phyloP scores from a whole-genome alignment of 2,797 vertebrate species.

The Loris lydekkerianus region DNA sequence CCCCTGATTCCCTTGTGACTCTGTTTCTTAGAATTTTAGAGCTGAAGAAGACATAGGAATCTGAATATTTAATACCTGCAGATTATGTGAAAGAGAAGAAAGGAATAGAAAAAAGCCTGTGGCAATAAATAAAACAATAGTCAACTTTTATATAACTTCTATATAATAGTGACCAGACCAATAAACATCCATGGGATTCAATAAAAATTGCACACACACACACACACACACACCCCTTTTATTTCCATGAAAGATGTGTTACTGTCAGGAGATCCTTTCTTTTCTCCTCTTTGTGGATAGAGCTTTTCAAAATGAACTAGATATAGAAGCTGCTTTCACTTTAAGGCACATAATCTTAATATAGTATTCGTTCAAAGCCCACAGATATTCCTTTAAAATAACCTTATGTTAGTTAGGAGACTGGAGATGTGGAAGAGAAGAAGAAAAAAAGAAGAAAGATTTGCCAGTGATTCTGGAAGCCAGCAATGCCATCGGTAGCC shows the following conservation, averaged over 20 bases:
- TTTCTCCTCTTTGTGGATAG: constrained; percentile 33
- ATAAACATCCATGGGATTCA: constrained; percentile 40
- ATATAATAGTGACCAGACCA: constrained; percentile 43
- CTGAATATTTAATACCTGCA: constrained; percentile 18
- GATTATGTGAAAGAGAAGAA: background rate
- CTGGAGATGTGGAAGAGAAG: background rate
- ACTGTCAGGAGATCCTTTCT: background rate
- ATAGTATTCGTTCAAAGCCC: constrained; percentile 35
- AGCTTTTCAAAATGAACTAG: constrained; percentile 65
- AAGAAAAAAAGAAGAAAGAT: background rate
- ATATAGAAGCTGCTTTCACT: constrained; percentile 50
- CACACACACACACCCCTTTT: background rate
- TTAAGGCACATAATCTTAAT: constrained; percentile 29
- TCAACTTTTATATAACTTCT: constrained; percentile 54
- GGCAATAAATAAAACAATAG: constrained; percentile 30
- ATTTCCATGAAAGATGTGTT: background rate
- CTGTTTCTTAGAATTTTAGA: constrained; percentile 6
- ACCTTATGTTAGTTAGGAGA: background rate
- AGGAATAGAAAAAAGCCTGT: background rate
- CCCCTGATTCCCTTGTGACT: background rate
- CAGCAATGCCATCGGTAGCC: background rate
- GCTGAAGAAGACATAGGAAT: background rate
- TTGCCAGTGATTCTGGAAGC: background rate
- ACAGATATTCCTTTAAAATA: constrained; percentile 11
- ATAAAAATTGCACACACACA: background rate